Percentiles rank a stretch among this genome's conserved stretches.
Evolutionary conservation across 2,113 vertebrate species (phyloP).

Genomic region (Psophia crepitans): DNA sequence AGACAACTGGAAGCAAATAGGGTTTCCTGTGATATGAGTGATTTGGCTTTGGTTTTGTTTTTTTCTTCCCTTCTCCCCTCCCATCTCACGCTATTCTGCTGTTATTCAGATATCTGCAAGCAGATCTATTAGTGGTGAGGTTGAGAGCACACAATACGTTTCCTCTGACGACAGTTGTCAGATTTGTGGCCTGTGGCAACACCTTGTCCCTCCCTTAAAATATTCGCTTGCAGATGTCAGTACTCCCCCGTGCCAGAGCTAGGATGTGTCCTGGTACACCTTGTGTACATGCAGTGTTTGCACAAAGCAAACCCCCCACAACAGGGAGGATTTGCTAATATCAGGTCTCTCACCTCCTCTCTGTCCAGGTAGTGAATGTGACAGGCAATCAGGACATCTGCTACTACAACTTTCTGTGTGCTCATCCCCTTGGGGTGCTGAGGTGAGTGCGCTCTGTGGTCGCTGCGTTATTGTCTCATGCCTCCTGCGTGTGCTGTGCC

Average conservation of each 20-base stretch:
- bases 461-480: not conserved
- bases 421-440: slow-evolving; percentile 77
- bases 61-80: not conserved
- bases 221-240: not conserved
- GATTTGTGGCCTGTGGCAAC: not conserved
- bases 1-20: not conserved
- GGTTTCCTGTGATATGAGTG: not conserved
- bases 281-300: not conserved
- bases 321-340: not conserved
- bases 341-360: not conserved
- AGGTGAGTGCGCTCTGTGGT: slow-evolving; percentile 55
- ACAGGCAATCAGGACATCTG: slow-evolving; percentile 85
- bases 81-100: not conserved
- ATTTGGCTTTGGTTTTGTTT: not conserved
- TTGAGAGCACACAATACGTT: not conserved
- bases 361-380: slow-evolving; percentile 78
- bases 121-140: not conserved
- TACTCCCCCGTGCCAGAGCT: not conserved
- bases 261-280: not conserved
- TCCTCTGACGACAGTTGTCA: not conserved
- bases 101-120: not conserved
- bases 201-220: not conserved
- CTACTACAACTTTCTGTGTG: slow-evolving; percentile 85
- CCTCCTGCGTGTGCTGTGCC: not conserved
- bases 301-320: not conserved